phyloP scores from a whole-genome alignment of 1,140 invertebrate species.

The Zaprionus kolodkinae region DNA sequence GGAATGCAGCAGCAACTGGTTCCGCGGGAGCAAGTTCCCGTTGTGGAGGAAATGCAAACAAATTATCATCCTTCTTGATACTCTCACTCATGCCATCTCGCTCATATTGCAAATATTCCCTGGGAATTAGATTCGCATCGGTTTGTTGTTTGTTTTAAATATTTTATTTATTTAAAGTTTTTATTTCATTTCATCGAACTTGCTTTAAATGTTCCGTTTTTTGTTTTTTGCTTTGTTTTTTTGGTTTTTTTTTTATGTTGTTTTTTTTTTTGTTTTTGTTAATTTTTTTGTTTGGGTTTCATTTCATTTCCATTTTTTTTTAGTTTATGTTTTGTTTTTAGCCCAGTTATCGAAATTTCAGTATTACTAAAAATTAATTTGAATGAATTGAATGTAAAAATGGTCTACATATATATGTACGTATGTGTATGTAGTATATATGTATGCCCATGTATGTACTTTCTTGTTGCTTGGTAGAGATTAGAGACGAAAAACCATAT shows the following conservation, averaged over 20 bases:
- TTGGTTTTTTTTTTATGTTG: slow-evolving; percentile 6
- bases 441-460: slow-evolving; percentile 49
- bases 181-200: slow-evolving; percentile 80
- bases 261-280: slow-evolving; percentile 19
- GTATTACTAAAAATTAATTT: slow-evolving; percentile 82
- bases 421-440: slow-evolving; percentile 35
- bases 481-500: slow-evolving; percentile 72
- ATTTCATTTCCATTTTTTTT: slow-evolving; percentile 12
- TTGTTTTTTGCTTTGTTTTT: slow-evolving; percentile 29
- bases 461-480: slow-evolving; percentile 62
- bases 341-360: slow-evolving; percentile 68
- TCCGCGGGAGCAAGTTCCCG: neutral
- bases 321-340: slow-evolving; percentile 34
- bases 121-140: no score
- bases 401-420: slow-evolving; percentile 70
- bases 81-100: neutral
- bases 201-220: slow-evolving; percentile 71
- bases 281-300: slow-evolving; percentile 18
- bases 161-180: slow-evolving; percentile 83
- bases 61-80: neutral
- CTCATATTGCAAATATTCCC: neutral
- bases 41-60: neutral
- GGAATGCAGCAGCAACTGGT: no score
- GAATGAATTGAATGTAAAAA: slow-evolving; percentile 82
- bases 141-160: slow-evolving; percentile 64